Evolutionary conservation across 1,140 invertebrate species (phyloP).

Genomic region (Theocolax elegans): DNA sequence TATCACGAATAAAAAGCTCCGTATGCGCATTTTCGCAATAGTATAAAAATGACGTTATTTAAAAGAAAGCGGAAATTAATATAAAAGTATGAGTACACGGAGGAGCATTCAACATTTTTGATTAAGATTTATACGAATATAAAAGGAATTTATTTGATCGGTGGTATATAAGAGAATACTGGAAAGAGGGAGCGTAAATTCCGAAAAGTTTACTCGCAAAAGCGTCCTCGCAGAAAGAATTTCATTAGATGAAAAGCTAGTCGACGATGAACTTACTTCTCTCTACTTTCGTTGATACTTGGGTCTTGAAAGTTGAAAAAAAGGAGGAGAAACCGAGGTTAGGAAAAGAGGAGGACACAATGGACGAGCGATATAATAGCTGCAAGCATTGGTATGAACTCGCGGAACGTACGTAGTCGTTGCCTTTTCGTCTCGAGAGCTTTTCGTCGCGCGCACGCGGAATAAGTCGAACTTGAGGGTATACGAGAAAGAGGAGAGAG

Average conservation of each 20-base stretch:
- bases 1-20: no score
- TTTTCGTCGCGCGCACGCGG: constrained; percentile 13
- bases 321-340: background rate
- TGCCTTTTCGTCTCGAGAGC: background rate
- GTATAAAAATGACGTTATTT: no score
- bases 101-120: background rate
- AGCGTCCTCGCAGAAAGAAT: constrained; percentile 19
- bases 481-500: background rate
- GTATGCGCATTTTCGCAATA: no score
- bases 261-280: constrained; percentile 31
- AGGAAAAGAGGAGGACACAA: constrained; percentile 28
- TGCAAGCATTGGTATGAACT: constrained; percentile 24
- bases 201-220: constrained; percentile 30
- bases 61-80: no score
- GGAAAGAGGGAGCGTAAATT: constrained; percentile 4
- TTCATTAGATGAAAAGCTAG: constrained; percentile 37
- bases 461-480: constrained; percentile 37
- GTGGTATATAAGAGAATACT: background rate
- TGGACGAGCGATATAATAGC: constrained; percentile 31
- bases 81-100: no score
- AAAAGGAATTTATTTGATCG: constrained; percentile 16
- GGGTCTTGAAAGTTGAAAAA: no score
- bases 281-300: constrained; percentile 14
- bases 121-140: constrained; percentile 7
- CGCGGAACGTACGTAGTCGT: background rate